Conservation (phyloP, 2,888 invertebrate species). For the Minunthozetes semirufus region DNA sequence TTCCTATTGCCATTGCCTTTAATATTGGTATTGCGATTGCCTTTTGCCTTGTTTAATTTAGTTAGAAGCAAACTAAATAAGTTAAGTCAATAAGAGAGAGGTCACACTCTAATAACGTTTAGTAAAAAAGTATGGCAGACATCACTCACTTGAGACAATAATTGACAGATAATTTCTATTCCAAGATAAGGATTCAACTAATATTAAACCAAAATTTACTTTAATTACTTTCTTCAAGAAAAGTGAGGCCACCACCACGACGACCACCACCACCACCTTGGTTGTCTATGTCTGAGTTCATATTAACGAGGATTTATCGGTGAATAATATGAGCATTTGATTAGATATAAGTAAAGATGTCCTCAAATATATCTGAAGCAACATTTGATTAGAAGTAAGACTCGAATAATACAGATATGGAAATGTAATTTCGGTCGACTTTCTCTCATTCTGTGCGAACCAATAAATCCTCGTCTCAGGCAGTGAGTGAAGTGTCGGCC, state of each 20-base stretch:
- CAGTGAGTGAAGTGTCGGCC: conserved; percentile 4
- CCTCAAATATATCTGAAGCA: background rate
- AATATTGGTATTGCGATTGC: too few species aligned
- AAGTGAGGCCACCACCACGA: too few species aligned
- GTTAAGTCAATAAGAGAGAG: background rate
- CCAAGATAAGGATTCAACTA: too few species aligned
- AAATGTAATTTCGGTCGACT: background rate
- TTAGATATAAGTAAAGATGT: too few species aligned
- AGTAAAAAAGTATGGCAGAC: background rate
- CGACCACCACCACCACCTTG: too few species aligned
- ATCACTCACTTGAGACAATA: background rate
- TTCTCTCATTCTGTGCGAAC: background rate
- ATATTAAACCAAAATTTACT: too few species aligned
- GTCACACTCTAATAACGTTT: background rate
- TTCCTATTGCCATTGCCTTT: too few species aligned
- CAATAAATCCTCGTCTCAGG: background rate
- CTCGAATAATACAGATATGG: background rate
- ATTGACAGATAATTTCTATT: conserved; percentile 1
- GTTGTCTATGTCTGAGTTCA: too few species aligned
- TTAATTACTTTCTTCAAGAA: too few species aligned
- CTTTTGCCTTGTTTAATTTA: background rate
- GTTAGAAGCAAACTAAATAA: too few species aligned
- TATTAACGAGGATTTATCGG: too few species aligned
- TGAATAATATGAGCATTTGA: too few species aligned
- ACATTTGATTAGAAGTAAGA: background rate